Evolutionary conservation across 2,113 vertebrate species (phyloP).

Genomic region (Microcebus lehilahytsara): DNA sequence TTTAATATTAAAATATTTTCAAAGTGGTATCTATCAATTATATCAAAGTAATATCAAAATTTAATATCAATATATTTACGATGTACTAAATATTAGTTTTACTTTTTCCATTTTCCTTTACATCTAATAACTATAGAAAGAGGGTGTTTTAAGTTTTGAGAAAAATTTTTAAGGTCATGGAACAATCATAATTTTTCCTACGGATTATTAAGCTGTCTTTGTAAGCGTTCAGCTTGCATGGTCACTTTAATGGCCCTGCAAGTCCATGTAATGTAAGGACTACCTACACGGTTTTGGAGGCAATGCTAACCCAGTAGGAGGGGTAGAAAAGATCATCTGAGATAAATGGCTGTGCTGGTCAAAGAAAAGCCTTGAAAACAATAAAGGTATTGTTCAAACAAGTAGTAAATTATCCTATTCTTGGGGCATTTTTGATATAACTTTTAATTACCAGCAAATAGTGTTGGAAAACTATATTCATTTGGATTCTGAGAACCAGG

Average conservation of each 20-base stretch:
- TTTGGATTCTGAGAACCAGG: neutral
- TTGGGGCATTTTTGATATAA: neutral
- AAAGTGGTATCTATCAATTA: neutral
- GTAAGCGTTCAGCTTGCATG: neutral
- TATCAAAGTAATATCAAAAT: neutral
- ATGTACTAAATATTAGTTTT: neutral
- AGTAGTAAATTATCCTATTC: neutral
- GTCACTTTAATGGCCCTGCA: neutral
- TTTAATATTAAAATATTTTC: constrained; percentile 6
- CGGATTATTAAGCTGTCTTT: neutral
- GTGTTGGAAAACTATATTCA: neutral
- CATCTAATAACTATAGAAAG: neutral
- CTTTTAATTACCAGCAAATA: neutral
- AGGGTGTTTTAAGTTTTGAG: neutral
- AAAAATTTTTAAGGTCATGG: neutral
- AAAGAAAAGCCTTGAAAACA: neutral
- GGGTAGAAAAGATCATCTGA: neutral
- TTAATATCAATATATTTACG: neutral
- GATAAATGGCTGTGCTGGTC: neutral
- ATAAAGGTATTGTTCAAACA: neutral
- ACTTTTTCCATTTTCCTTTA: neutral
- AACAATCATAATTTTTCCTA: neutral
- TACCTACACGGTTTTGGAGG: neutral
- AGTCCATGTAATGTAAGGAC: neutral
- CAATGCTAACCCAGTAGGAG: neutral